These are phyloP conservation scores for Drosophila melanica DNA, from an alignment of 1,140 invertebrate species.

Conservation along the genomic window DNA sequence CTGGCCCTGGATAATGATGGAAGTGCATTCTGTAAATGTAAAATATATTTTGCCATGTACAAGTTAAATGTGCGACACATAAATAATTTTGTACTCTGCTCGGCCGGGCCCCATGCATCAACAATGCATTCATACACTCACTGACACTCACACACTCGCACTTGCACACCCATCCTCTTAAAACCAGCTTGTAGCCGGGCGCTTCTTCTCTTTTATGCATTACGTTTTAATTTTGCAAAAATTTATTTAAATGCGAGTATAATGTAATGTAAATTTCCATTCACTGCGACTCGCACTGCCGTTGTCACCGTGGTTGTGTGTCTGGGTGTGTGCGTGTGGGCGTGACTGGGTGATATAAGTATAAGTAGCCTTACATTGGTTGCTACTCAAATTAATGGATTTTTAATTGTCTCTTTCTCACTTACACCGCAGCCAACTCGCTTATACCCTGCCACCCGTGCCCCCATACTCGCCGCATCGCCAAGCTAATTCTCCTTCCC, in stretches of 20 bases:
- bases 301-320: constrained; percentile 1
- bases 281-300: constrained; percentile 28
- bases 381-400: constrained; percentile 82
- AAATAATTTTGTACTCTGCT: constrained; percentile 72
- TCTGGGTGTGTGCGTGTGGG: constrained; percentile 23
- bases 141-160: neutral
- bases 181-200: constrained; percentile 20
- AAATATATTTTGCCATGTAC: constrained; percentile 80
- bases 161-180: constrained; percentile 4
- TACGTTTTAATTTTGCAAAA: constrained; percentile 80
- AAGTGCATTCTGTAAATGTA: constrained; percentile 81
- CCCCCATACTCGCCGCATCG: neutral
- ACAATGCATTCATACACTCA: constrained; percentile 47
- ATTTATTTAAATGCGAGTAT: constrained; percentile 81
- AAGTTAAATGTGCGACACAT: constrained; percentile 80
- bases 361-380: constrained; percentile 76
- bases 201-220: constrained; percentile 57
- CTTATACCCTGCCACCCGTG: neutral
- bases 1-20: constrained; percentile 69
- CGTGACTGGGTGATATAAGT: constrained; percentile 58
- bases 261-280: constrained; percentile 81
- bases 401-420: constrained; percentile 83
- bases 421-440: constrained; percentile 56
- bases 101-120: constrained; percentile 62
- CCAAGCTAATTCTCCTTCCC: neutral